Evolutionary conservation across 2,113 vertebrate species (phyloP), one percentile per base, ranked within the genome.

Genomic region (Rhinichthys klamathensis): DNA sequence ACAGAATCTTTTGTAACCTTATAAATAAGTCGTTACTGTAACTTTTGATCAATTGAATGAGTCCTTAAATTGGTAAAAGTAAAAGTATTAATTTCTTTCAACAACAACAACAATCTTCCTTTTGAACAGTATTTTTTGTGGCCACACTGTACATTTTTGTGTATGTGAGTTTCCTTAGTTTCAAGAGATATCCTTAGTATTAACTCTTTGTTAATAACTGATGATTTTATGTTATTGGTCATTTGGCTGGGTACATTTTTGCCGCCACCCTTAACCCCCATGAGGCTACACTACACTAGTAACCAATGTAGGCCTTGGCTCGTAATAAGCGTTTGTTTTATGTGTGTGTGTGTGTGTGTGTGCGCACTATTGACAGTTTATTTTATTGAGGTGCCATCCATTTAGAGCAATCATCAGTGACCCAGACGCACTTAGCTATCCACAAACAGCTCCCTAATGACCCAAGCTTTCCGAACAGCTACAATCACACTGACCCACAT

Each of bases 391-490:
- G n/a, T 63, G 58, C 12, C 77, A 44, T 27, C 77, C 77, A 80
- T 46, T 80, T 11, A 83, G 72, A 74, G 63, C 25, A 73, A 5
- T 25, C 58, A 27, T 63, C 54, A 27, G 60, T 54, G 74, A 78
- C 21, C 75, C 27, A 83, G 44, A 81, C 46, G 75, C 87, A 85
- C 89, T 82, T 88, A 87, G 90, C 87, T 91, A 93, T 91, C 87
- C 70, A 91, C 89, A 92, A 93, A 92, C 91, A 91, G 88, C 88
- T 92, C 90, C 92, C 83, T 0, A 2, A 90, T 4, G 80, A 80
- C 58, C n/a, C 0, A 0, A 46, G 35, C 58, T 44, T 80, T 80
- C 35, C 23, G 63, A 80, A 63, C 35, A 60, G 51, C 18, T 3
- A 73, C 32, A 44, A 25, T 78, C 54, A 15, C 49, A 35, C 16